Evolutionary conservation across 2,797 vertebrate species (phyloP), one percentile per base, ranked within the genome.

Genomic region (Xenopus petersii): DNA sequence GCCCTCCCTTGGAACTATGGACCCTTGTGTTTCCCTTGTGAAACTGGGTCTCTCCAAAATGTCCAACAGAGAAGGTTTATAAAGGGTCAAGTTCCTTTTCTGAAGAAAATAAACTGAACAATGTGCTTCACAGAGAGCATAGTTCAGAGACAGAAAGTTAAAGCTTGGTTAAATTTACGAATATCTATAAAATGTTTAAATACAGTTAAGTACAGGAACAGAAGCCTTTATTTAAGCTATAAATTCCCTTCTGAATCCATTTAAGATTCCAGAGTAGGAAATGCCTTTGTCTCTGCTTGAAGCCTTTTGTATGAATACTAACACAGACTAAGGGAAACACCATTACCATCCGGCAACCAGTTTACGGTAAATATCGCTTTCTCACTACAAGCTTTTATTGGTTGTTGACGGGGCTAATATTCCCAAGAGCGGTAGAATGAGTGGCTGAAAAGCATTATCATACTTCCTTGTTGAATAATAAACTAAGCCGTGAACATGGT

Each of bases 391-490:
- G 71, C 76, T 79, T 79, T 74, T 79, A 79, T 79, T 79, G 76
- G 76, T 67, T 79, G 76, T 70, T 79, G 76, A 79, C 69, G 71
- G 47, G 70, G 66, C 76, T 69, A 56, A 74, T 73, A 79, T 79
- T 79, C 76, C 76, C 76, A 56, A 67, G 76, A 73, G 76, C 76
- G 47, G 76, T 61, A 47, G 21, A 79, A 79, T 74, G 76, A 74
- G 76, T 74, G 76, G 76, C 76, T 74, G 71, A 67, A 74, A 73
- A 73, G 71, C 76, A 79, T 79, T 79, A 79, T 74, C 74, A 79
- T 48, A 79, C 76, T 79, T 79, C 71, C 71, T 79, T 79, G 76
- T 79, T 79, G 76, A 79, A 79, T 79, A 79, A 79, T 79, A 79
- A 69, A 79, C 58, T 79, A 79, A 70, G 76, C 76, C 56, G 76